These are phyloP conservation scores for Centropus unirufus DNA, from an alignment of 2,113 vertebrate species.

Conservation along the genomic window DNA sequence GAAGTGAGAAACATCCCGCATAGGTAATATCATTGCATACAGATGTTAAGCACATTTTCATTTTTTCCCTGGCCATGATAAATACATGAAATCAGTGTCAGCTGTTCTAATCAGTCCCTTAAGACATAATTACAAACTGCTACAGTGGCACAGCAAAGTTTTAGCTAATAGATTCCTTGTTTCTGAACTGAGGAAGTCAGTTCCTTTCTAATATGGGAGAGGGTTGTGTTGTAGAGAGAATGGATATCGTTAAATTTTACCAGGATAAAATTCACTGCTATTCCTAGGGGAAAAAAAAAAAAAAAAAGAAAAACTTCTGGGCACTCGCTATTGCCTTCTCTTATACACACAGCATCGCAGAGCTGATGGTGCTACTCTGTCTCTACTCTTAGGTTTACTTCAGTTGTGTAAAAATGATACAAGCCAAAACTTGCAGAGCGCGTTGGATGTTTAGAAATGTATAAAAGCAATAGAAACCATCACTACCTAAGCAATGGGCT, in stretches of 20 bases:
- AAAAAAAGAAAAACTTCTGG: fast-evolving
- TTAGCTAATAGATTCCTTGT: background rate
- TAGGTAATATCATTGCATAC: background rate
- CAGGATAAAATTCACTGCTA: background rate
- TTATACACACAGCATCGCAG: background rate
- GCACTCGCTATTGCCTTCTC: background rate
- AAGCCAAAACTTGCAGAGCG: background rate
- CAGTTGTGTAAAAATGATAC: background rate
- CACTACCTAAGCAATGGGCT: background rate
- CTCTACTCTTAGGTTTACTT: background rate
- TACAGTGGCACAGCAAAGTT: background rate
- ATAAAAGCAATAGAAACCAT: background rate
- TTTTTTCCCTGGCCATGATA: background rate
- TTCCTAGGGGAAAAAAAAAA: background rate
- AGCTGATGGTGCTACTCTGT: background rate
- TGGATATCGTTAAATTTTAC: background rate
- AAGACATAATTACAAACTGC: background rate
- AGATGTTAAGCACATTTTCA: background rate
- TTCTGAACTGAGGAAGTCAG: background rate
- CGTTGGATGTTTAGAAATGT: background rate
- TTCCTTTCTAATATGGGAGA: background rate
- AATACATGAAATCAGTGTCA: background rate
- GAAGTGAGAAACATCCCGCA: background rate
- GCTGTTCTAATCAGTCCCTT: background rate
- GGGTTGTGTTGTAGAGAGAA: background rate